Conservation (phyloP, 2,888 invertebrate genomes). For the Hydrotaea diabolus region DNA sequence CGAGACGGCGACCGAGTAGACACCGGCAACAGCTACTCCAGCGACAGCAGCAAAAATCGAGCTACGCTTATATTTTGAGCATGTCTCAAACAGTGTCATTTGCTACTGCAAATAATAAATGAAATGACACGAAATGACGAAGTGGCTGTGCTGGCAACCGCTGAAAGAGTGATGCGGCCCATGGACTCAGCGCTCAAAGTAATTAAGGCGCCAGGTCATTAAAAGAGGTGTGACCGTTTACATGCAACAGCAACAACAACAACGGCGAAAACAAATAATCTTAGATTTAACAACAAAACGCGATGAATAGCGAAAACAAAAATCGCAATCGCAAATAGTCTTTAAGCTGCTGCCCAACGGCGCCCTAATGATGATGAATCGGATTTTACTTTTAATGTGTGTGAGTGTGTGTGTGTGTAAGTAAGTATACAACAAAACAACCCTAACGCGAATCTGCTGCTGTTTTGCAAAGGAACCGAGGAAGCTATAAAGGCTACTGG, state of each 20-base stretch:
- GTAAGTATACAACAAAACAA: conserved; percentile 12
- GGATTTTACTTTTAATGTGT: conserved; percentile 54
- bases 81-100: conserved; percentile 45
- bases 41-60: background rate
- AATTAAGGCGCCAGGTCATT: conserved; percentile 68
- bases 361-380: conserved; percentile 67
- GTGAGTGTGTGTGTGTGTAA: too few species aligned
- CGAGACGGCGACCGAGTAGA: conserved; percentile 13
- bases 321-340: conserved; percentile 45
- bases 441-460: background rate
- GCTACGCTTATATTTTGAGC: background rate
- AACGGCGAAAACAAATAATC: conserved; percentile 34
- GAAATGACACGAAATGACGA: conserved; percentile 31
- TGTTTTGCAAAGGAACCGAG: background rate
- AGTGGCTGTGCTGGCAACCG: background rate
- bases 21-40: conserved; percentile 15
- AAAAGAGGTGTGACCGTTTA: conserved; percentile 67
- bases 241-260: conserved; percentile 50
- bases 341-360: conserved; percentile 60
- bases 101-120: conserved; percentile 63
- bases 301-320: conserved; percentile 41
- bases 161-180: too few species aligned
- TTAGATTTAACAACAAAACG: conserved; percentile 35
- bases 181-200: conserved; percentile 46
- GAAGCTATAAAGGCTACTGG: too few species aligned